Base-by-base conservation (phyloP, 2,797 vertebrate genomes). In the Siniperca scherzeri region DNA sequence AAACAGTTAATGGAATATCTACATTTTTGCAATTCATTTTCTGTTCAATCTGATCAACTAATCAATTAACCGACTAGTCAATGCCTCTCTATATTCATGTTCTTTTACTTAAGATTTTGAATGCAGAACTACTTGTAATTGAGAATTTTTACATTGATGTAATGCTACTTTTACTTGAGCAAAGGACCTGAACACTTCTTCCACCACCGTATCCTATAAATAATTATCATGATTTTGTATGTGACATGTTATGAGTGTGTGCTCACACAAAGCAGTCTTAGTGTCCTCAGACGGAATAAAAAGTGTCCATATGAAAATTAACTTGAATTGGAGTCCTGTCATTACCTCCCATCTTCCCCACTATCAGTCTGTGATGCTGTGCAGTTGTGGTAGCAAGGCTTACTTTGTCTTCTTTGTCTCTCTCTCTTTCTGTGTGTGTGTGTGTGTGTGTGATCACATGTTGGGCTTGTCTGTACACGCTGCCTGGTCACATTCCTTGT, bases 401-500 rank as follows among this genome's bases (percentile, higher is more conserved):
- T 62, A 73, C 80, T 92, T 91, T 91, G 89, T 92, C 79, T 79
- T 70, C 67, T 85, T 25, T 55, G 12, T 72, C 19, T 57, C 5
- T 67, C 46, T 59, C 10, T 70, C 9, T 72, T n/a, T 67, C 3
- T 79, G 53, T 68, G n/a, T 59, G 22, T 69, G 56, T 74, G 56
- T 74, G 78, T 16, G 76, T 70, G 66, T 77, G 74, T 77, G 76
- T 25, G 87, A 83, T 84, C 83, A 83, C 88, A 87, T 73, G 88
- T 88, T 93, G 94, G 85, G 69, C 91, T 65, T 91, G 95, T 92
- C 92, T 86, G 72, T 75, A 85, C 94, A 92, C 1, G 94, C 88
- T 81, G 88, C 87, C 78, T 67, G 87, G 87, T 64, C 77, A 82
- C 92, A 95, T 95, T 95, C 93, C 89, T 94, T 80, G 87, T 92